Evolutionary conservation across 2,797 vertebrate genomes (phyloP), one percentile per base, ranked within the genome.

Genomic region (Acipenser ruthenus): DNA sequence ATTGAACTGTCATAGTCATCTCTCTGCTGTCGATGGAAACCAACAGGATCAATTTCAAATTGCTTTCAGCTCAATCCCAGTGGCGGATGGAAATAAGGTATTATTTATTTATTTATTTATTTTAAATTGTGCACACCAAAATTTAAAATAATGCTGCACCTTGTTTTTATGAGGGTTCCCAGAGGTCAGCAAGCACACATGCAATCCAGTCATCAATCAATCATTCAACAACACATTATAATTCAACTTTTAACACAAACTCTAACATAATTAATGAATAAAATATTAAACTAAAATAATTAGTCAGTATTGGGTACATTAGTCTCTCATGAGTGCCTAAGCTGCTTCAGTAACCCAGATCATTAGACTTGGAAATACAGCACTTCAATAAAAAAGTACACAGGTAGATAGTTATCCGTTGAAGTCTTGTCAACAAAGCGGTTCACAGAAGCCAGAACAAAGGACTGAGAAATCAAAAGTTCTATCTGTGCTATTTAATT

Each of bases 331-430:
- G 64, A 68, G 67, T 68, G 66, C 23, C 23, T 37, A 64, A 62
- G 67, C 65, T 80, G 77, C 82, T 74, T 82, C 80, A 72, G 82
- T 63, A 78, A 73, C 81, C 64, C 51, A 68, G 13, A 68, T 83
- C 69, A 74, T 78, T 75, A 77, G 63, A 69, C 55, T 68, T 10
- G 64, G 67, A 11, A 58, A 58, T n/a, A 11, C 23, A 37, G 23
- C 23, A 37, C 23, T 37, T 37, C 23, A 37, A 37, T 37, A 37
- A 11, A 13, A 58, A 3, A 6, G 12, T 58, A n/a, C 55, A 12
- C 11, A n/a, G 7, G 55, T 12, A 58, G 12, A 13, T 13, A 58
- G 6, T 7, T 6, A 10, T 11, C 10, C 12, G 4, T 58, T 58
- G 55, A 58, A 58, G 13, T 12, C 12, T 12, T 13, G 6, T 11